These are phyloP conservation scores for Drosophila hydei DNA, from an alignment of 1,140 invertebrate genomes.

Conservation along the genomic window DNA sequence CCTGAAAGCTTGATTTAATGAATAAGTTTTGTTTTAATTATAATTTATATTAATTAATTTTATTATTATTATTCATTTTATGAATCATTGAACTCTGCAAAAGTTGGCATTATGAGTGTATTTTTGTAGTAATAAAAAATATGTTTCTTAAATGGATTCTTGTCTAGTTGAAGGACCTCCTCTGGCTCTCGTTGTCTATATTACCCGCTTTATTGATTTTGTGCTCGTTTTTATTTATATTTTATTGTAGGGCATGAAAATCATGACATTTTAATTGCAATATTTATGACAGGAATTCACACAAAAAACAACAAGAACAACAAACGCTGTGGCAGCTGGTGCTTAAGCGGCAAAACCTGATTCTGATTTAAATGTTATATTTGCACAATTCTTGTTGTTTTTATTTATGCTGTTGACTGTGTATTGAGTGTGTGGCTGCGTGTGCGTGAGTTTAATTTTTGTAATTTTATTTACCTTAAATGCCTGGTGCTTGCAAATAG, in stretches of 20 bases:
- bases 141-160: background rate
- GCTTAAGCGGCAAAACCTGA: slow-evolving; percentile 10
- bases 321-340: slow-evolving; percentile 9
- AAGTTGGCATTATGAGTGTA: no score
- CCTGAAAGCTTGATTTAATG: no score
- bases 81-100: no score
- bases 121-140: no score
- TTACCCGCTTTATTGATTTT: background rate
- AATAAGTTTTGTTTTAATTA: no score
- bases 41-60: no score
- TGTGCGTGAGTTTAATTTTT: slow-evolving; percentile 13
- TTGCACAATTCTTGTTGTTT: slow-evolving; percentile 13
- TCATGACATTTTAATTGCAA: slow-evolving; percentile 42
- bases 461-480: slow-evolving; percentile 52
- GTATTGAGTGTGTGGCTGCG: background rate
- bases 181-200: background rate
- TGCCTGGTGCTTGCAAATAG: slow-evolving; percentile 29
- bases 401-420: slow-evolving; percentile 2
- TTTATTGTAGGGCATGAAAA: slow-evolving; percentile 12
- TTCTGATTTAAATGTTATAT: slow-evolving; percentile 28
- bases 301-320: background rate
- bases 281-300: slow-evolving; percentile 36
- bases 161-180: background rate
- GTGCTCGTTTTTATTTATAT: background rate
- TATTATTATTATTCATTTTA: no score